Evolutionary conservation across 2,797 vertebrate species (phyloP), one percentile per base, ranked within the genome.

Genomic region (Linurgus olivaceus): DNA sequence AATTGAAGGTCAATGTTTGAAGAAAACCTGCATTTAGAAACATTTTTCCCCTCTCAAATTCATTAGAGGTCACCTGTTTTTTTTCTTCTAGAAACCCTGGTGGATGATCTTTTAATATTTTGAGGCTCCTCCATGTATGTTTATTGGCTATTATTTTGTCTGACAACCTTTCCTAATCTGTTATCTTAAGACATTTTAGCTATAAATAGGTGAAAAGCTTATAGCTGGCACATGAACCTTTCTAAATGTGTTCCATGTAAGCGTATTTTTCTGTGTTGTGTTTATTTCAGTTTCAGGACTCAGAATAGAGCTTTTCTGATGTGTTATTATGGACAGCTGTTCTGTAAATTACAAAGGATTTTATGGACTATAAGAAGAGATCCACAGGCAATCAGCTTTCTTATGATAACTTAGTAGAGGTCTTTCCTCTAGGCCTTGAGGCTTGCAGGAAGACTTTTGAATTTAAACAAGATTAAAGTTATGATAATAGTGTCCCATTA

Each of bases 381-480:
- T 97, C 96, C 81, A 73, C 73, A 86, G 65, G 91, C 89, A 97
- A 95, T 95, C 80, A 97, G 87, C 44, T 96, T 97, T 96, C 95
- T 96, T 94, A 96, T 96, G 86, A 96, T 91, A 97, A 85, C 87
- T 96, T 91, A 93, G 61, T 67, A 55, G 88, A 94, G 81, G 65
- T 96, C 83, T 95, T 87, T 97, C 33, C 47, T 97, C 78, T 86
- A 91, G 87, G 88, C 77, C 96, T 95, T 68, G 70, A 97, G 54
- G 85, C 90, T 97, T 91, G 78, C 84, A 94, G 80, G 67, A 80
- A 95, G 89, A 95, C 76, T 96, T 96, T 86, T 96, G 89, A 97
- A 96, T 96, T 97, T 97, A 96, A 98, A 95, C 92, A 97, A 97
- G 95, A 96, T 93, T 95, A 84, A 97, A 97, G 85, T 96, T 97